Conservation (phyloP, 2,797 vertebrate species). For the Gallinago solitaria region DNA sequence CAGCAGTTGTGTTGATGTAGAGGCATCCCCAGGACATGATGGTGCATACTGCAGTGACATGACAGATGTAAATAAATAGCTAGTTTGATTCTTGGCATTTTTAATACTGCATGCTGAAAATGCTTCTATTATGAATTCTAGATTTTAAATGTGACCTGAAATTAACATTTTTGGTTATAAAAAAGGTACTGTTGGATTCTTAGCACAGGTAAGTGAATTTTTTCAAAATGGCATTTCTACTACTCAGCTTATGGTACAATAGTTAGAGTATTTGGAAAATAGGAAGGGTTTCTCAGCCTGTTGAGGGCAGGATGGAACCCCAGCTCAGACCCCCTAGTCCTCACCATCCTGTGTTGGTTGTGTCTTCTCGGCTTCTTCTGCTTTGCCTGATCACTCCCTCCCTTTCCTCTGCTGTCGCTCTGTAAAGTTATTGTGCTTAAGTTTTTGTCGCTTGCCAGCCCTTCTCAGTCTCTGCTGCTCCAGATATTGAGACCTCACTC, state of each 20-base stretch:
- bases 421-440: not conserved
- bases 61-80: conserved; percentile 8
- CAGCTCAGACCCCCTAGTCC: not conserved
- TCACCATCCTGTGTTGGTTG: not conserved
- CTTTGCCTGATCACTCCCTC: not conserved
- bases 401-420: not conserved
- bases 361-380: not conserved
- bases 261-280: not conserved
- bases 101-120: not conserved
- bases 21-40: not conserved
- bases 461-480: not conserved
- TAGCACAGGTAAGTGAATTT: not conserved
- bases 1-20: not conserved
- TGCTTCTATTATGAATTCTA: not conserved
- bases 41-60: not conserved
- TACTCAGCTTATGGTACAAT: not conserved
- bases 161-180: not conserved
- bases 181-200: not conserved
- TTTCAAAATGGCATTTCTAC: not conserved
- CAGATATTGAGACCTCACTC: not conserved
- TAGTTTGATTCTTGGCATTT: not conserved
- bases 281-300: not conserved
- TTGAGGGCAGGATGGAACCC: not conserved
- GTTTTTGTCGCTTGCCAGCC: not conserved
- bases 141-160: not conserved